These are phyloP conservation scores for Riparia riparia DNA, from an alignment of 2,113 vertebrate species.

Conservation along the genomic window DNA sequence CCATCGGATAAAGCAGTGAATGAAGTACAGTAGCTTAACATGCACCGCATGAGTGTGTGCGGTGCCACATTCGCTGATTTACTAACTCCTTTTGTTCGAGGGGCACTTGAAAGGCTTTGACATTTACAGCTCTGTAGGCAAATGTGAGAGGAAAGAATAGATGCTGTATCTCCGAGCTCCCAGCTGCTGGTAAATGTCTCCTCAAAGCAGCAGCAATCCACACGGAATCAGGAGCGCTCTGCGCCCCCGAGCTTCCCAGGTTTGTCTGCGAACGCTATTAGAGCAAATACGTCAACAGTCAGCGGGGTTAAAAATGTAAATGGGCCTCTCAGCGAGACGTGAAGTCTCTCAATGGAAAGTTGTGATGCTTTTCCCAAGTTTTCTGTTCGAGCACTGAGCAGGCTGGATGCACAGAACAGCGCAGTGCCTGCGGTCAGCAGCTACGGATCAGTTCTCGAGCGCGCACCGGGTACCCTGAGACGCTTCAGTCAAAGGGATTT, in stretches of 20 bases:
- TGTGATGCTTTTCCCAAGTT: neutral
- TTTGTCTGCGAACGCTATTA: neutral
- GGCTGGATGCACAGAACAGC: neutral
- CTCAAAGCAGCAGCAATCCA: neutral
- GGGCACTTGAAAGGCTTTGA: conserved; percentile 59
- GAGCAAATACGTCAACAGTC: neutral
- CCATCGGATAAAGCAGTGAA: conserved; percentile 12
- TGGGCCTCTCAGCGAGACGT: neutral
- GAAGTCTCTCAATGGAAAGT: conserved; percentile 17
- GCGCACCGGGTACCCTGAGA: neutral
- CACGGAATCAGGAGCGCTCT: neutral
- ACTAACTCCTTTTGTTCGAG: conserved; percentile 49
- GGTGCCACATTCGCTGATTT: conserved; percentile 33
- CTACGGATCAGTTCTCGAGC: neutral
- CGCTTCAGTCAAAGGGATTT: neutral
- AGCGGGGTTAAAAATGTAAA: conserved; percentile 39
- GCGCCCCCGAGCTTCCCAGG: neutral
- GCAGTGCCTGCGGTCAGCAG: neutral
- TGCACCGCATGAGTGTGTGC: neutral
- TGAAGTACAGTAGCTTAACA: conserved; percentile 56
- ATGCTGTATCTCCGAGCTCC: conserved; percentile 46
- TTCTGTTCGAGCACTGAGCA: neutral
- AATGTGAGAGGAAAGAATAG: conserved; percentile 50
- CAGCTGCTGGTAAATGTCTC: conserved; percentile 26
- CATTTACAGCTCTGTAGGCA: conserved; percentile 62